Base-by-base conservation (phyloP, 37 sponge, comb jelly and placozoan genomes). In the Eunapius fragilis region DNA sequence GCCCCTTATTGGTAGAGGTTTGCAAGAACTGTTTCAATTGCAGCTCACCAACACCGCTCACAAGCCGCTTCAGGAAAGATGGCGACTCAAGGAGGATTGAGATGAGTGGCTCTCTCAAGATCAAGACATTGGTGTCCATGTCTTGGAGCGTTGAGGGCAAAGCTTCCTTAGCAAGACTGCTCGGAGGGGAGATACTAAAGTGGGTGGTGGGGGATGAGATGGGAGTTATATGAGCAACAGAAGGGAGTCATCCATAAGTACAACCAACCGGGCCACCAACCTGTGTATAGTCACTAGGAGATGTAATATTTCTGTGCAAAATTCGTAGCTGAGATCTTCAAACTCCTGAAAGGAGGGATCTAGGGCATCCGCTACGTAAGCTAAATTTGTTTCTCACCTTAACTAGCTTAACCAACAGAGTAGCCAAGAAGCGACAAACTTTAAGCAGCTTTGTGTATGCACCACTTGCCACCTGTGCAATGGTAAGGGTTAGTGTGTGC, bases 51-150 rank as follows among this genome's bases (percentile, higher is more conserved):
- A 79, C 24, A 4, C 50, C 25, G 34, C 45, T 11, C 34, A 71
- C 67, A 25, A 89, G 37, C 25, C 45, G 38, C 0, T 23, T 34
- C 32, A 83, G 58, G 36, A 83, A 83, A 4, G 4, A 19, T 0
- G 67, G 41, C 28, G 50, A 72, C 38, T 71, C 26, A 17, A 83
- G 27, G 58, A 89, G 35, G 31, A n/a, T 10, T n/a, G 84, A 28
- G 34, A 83, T 41, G n/a, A 89, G 67, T 76, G 89, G 89, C 31
- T 89, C 86, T 23, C 72, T 33, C 86, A 85, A 23, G 23, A 85
- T 7, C 36, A 85, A 34, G 7, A 85, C 36, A 31, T 78, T 85
- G 37, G 31, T 31, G 45, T 85, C 86, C 70, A 85, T 6, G 9
- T 78, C 67, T 58, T 58, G 58, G 1, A 17, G 19, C 2, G 22